Evolutionary conservation across 2,888 invertebrate species (phyloP), one percentile per base, ranked within the genome.

Genomic region (Sicus ferrugineus): DNA sequence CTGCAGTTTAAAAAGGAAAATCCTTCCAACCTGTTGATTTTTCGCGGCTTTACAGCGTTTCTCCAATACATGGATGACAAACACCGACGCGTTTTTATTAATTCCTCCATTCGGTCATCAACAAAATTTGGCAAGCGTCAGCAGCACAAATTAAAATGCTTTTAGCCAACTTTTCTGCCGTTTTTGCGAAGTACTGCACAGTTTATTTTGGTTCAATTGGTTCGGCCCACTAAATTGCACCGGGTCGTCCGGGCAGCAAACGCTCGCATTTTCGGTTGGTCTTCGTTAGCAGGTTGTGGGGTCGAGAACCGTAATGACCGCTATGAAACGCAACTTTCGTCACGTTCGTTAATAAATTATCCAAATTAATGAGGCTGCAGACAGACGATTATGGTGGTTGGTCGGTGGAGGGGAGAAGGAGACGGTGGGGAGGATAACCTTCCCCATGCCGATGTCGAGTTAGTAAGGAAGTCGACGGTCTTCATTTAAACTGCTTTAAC

Each of bases 331-430:
- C 75, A 73, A 76, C 76, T 76, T 80, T 77, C 77, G 76, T 80
- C 83, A 82, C 77, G 76, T 76, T 74, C 76, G 77, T 78, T 80
- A 81, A 79, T 81, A 80, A 79, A 80, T 79, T 82, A 83, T 81
- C 82, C 78, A 82, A 83, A 83, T 81, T 82, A n/a, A n/a, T n/a
- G n/a, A n/a, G n/a, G n/a, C n/a, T n/a, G n/a, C n/a, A n/a, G n/a
- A n/a, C n/a, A n/a, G n/a, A n/a, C n/a, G n/a, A n/a, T n/a, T n/a
- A n/a, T n/a, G n/a, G n/a, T n/a, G n/a, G n/a, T n/a, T n/a, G n/a
- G 21, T 19, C 19, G 50, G 50, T 23, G 50, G n/a, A 2, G 50
- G 50, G 3, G 50, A 50, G 6, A 9, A 9, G 19, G 11, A 52
- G 50, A 9, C 28, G 19, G 9, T n/a, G 46, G 9, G 14, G 4